phyloP scores from a whole-genome alignment of 2,797 vertebrate species.

The Prionace glauca region DNA sequence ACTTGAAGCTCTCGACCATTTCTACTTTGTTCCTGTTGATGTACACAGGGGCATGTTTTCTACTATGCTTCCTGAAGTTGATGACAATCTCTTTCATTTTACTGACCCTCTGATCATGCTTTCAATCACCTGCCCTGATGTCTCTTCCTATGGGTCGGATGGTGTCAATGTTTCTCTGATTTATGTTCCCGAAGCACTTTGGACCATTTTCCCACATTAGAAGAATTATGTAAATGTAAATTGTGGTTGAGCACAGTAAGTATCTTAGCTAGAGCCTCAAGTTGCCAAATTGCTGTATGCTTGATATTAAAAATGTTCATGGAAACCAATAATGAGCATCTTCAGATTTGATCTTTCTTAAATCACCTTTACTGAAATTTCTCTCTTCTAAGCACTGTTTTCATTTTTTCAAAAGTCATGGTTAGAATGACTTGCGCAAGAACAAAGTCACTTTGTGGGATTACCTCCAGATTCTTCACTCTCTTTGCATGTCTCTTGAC shows the following conservation, averaged over 20 bases:
- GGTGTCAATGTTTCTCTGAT: background rate
- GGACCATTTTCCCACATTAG: background rate
- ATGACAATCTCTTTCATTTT: too few relatives aligned
- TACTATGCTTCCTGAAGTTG: too few relatives aligned
- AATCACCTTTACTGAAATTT: background rate
- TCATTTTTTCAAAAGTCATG: background rate
- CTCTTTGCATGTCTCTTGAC: background rate
- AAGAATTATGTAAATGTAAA: background rate
- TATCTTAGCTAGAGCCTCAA: background rate
- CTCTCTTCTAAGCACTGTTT: background rate
- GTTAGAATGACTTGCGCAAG: background rate
- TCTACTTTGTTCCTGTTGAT: too few relatives aligned
- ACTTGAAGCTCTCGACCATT: too few relatives aligned
- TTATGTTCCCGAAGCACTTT: background rate
- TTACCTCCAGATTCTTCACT: background rate
- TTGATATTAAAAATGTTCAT: background rate
- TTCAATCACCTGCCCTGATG: background rate
- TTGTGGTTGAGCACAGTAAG: background rate
- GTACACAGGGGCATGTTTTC: too few relatives aligned
- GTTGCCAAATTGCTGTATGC: background rate
- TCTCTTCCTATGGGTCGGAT: background rate
- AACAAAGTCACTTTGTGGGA: background rate
- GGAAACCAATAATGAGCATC: background rate
- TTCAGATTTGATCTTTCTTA: background rate
- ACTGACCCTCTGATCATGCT: background rate